These are phyloP conservation scores for Tetramorium bicarinatum DNA, from an alignment of 2,888 invertebrate species.

Conservation along the genomic window DNA sequence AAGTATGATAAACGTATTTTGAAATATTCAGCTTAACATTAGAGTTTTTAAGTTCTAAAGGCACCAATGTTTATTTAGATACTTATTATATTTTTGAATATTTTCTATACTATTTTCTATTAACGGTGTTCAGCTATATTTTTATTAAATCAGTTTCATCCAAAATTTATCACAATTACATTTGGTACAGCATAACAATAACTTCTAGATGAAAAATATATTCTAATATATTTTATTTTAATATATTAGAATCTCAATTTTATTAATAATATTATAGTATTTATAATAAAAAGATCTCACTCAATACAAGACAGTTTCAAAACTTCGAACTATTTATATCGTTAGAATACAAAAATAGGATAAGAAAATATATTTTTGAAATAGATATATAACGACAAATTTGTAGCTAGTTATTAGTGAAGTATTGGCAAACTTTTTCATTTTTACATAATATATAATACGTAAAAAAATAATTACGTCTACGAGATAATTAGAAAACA, in stretches of 20 bases:
- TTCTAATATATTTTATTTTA: background rate
- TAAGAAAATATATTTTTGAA: constrained; percentile 37
- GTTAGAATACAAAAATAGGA: constrained; percentile 7
- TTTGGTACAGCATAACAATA: constrained; percentile 11
- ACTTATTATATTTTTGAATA: background rate
- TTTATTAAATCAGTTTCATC: constrained; percentile 7
- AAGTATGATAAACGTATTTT: background rate
- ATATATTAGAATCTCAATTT: constrained; percentile 19
- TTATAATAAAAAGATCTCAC: constrained; percentile 47
- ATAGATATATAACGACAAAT: constrained; percentile 13
- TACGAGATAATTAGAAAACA: background rate
- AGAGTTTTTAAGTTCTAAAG: background rate
- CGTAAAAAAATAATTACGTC: background rate
- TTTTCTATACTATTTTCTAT: background rate
- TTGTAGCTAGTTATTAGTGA: background rate
- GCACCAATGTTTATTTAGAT: background rate
- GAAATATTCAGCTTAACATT: background rate
- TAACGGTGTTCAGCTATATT: background rate
- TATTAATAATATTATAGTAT: background rate
- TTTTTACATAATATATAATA: background rate
- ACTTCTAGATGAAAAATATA: background rate
- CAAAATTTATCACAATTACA: constrained; percentile 34
- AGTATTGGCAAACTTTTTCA: background rate
- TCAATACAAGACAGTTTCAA: constrained; percentile 30
- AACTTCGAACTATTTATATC: constrained; percentile 1